Base-by-base conservation (phyloP, 2,888 invertebrate species). In the Helobdella robusta region DNA sequence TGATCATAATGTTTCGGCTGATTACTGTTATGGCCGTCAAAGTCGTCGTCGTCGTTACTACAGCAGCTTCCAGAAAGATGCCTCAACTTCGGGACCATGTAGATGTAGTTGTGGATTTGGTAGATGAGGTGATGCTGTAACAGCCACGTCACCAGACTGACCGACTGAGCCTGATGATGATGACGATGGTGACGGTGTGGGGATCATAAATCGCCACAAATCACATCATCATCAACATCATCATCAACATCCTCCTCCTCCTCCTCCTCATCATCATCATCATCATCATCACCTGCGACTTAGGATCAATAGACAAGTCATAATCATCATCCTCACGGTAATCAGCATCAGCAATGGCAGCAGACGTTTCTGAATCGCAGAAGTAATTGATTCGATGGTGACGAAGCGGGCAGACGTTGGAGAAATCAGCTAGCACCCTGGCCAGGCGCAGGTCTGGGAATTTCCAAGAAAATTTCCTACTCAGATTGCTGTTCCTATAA, bases 71-170 rank as follows among this genome's bases (percentile, higher is more conserved):
- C n/a, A 18, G 6, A 6, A 25, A n/a, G n/a, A n/a, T n/a, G n/a
- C n/a, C n/a, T n/a, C n/a, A n/a, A n/a, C n/a, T n/a, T 30, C 20
- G 11, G 1, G 32, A 30, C 25, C 20, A 30, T n/a, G 62, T 62
- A 62, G 20, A 48, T n/a, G 30, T 62, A 62, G 8, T 36, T 62
- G 34, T 62, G 62, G 2, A 62, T 20, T n/a, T 62, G 62, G 50
- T 62, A 62, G 32, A 62, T 32, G n/a, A 62, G 32, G 4, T 50
- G 28, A 23, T 50, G 48, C 34, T 62, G 28, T n/a, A 62, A 20
- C 8, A 62, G 35, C 62, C 62, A 62, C 18, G 32, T 20, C 20
- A 62, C 8, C 30, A 54, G 11, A 11, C 15, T 28, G 30, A 54
- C 54, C 30, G 5, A 5, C 6, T 54, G 23, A 32, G 28, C 32